Evolutionary conservation across 2,113 vertebrate species (phyloP).

Genomic region (Thunnus maccoyii): DNA sequence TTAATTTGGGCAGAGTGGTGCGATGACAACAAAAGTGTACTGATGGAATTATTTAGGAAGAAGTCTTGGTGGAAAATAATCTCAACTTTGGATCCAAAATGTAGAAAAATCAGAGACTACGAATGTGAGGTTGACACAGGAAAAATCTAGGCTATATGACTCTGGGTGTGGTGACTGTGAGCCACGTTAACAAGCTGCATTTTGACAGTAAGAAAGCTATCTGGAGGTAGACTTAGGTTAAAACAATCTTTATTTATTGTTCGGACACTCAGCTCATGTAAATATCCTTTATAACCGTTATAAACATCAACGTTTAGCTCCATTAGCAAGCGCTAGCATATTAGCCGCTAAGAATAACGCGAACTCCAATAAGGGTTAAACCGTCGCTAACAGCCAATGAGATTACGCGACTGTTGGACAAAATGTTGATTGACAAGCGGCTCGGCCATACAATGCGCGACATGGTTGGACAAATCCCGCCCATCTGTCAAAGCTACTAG

Average conservation of each 20-base stretch:
- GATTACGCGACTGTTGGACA: not conserved
- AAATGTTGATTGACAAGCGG: conserved; percentile 27
- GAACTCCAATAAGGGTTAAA: conserved; percentile 46
- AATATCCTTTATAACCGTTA: not conserved
- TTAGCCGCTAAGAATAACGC: not conserved
- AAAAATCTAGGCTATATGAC: not conserved
- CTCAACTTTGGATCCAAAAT: too few species aligned
- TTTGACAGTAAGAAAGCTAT: not conserved
- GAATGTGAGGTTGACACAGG: not conserved
- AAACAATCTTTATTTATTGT: not conserved
- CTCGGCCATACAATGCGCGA: conserved; percentile 7
- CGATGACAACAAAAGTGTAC: too few species aligned
- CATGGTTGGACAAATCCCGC: conserved; percentile 17
- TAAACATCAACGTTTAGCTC: not conserved
- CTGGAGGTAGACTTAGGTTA: not conserved
- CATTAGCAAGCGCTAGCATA: conserved; percentile 13
- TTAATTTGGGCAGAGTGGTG: not conserved
- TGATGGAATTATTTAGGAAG: too few species aligned
- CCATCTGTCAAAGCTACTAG: conserved; percentile 48
- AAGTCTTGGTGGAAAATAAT: too few species aligned
- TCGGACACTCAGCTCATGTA: not conserved
- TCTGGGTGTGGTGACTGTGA: conserved; percentile 74
- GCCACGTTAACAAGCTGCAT: not conserved
- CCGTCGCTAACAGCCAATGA: conserved; percentile 45
- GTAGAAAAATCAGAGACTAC: not conserved